phyloP scores from a whole-genome alignment of 2,888 invertebrate genomes.

The Diarsia dahlii region DNA sequence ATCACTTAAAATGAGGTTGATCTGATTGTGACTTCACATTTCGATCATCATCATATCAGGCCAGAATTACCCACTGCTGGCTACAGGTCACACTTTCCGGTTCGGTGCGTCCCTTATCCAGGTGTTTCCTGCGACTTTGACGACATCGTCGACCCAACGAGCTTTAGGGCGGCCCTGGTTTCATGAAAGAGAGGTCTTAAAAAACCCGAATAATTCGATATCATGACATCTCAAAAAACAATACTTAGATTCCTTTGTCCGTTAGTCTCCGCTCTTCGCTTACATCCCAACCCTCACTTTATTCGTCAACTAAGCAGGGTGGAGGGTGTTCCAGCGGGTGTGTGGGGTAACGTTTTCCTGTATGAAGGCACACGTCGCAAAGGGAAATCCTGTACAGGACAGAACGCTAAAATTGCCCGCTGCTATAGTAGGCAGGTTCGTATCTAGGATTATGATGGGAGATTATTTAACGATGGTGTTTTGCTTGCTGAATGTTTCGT shows the following conservation, averaged over 20 bases:
- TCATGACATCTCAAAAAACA: background rate
- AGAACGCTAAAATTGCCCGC: constrained; percentile 89
- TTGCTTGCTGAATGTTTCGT: constrained; percentile 4
- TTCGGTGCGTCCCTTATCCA: too few species aligned
- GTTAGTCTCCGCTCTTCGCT: constrained; percentile 59
- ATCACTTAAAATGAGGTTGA: background rate
- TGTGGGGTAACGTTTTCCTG: constrained; percentile 86
- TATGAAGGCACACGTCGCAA: constrained; percentile 90
- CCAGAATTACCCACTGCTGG: too few species aligned
- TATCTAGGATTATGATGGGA: constrained; percentile 67
- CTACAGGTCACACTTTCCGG: too few species aligned
- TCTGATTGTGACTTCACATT: too few species aligned
- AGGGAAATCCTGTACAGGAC: constrained; percentile 90
- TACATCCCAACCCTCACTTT: constrained; percentile 62
- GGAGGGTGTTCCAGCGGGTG: constrained; percentile 75
- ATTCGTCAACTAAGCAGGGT: constrained; percentile 87
- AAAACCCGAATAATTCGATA: background rate
- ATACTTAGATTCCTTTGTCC: constrained; percentile 12
- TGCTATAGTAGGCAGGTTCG: constrained; percentile 71
- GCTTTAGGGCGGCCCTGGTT: too few species aligned
- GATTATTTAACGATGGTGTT: constrained; percentile 22
- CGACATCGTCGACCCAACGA: too few species aligned
- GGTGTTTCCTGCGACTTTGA: too few species aligned
- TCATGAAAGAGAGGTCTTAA: background rate
- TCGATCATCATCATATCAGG: too few species aligned